Evolutionary conservation across 2,888 invertebrate genomes (phyloP).

Genomic region (Copidosoma aretas): DNA sequence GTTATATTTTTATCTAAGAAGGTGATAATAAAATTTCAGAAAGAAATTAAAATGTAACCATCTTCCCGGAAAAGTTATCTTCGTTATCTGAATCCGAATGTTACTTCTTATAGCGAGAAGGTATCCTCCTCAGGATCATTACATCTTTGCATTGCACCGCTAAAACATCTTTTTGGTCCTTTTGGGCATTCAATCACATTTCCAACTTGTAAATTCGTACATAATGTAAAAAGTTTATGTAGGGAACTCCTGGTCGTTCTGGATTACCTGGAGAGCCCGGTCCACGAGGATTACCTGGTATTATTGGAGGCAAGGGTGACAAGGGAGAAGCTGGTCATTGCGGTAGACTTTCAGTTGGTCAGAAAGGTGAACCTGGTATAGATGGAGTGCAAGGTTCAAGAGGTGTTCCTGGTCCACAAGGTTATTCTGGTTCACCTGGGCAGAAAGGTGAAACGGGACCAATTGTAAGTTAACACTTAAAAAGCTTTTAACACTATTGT

Average conservation of each 20-base stretch:
- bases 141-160: no score
- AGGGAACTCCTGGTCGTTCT: slow-evolving; percentile 77
- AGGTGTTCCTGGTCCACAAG: slow-evolving; percentile 71
- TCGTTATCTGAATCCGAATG: no score
- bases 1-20: no score
- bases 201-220: no score
- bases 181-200: no score
- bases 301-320: slow-evolving; percentile 73
- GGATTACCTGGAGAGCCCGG: slow-evolving; percentile 71
- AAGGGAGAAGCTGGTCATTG: slow-evolving; percentile 83
- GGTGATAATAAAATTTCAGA: no score
- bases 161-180: no score
- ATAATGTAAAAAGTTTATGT: no score
- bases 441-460: slow-evolving; percentile 70
- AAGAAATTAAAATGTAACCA: no score
- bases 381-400: slow-evolving; percentile 74
- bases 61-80: no score
- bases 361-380: slow-evolving; percentile 84
- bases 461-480: slow-evolving; percentile 61
- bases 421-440: slow-evolving; percentile 69
- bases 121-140: no score
- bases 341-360: slow-evolving; percentile 76
- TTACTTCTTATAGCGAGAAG: no score
- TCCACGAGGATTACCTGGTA: slow-evolving; percentile 78
- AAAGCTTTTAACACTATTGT: background rate